phyloP scores from a whole-genome alignment of 2,888 invertebrate species.

The Pandemis corylana region DNA sequence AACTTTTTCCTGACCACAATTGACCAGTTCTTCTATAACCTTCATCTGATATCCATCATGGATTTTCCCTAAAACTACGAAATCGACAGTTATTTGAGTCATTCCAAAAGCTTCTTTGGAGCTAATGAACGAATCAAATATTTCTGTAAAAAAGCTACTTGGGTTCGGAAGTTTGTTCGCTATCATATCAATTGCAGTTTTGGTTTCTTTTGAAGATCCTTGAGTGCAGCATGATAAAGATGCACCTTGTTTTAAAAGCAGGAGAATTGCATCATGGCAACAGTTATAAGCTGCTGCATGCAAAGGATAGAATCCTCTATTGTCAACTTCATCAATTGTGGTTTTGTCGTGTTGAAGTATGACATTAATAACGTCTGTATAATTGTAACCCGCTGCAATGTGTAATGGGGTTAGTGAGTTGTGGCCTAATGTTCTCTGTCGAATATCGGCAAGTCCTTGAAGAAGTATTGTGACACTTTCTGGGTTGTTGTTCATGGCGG shows the following conservation, averaged over 20 bases:
- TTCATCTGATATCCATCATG: conserved; percentile 54
- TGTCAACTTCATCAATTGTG: conserved; percentile 14
- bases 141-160: not conserved
- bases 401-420: conserved; percentile 6
- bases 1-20: conserved; percentile 57
- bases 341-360: conserved; percentile 1
- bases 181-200: conserved; percentile 11
- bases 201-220: not conserved
- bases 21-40: conserved; percentile 61
- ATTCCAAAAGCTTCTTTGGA: conserved; percentile 3
- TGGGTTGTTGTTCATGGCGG: conserved; percentile 14
- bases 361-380: not conserved
- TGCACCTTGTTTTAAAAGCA: conserved; percentile 18
- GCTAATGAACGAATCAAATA: conserved; percentile 12
- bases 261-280: conserved; percentile 12
- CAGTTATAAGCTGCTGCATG: conserved; percentile 12
- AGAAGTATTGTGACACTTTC: conserved; percentile 6
- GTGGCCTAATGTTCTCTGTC: not conserved
- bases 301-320: conserved; percentile 11
- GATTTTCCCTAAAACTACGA: conserved; percentile 47
- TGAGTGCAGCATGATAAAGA: conserved; percentile 1
- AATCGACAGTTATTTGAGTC: conserved; percentile 39
- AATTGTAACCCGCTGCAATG: conserved; percentile 6
- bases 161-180: conserved; percentile 15
- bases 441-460: not conserved